Evolutionary conservation across 2,888 invertebrate species (phyloP), one percentile per base, ranked within the genome.

Genomic region (Chrysodeixis includens): DNA sequence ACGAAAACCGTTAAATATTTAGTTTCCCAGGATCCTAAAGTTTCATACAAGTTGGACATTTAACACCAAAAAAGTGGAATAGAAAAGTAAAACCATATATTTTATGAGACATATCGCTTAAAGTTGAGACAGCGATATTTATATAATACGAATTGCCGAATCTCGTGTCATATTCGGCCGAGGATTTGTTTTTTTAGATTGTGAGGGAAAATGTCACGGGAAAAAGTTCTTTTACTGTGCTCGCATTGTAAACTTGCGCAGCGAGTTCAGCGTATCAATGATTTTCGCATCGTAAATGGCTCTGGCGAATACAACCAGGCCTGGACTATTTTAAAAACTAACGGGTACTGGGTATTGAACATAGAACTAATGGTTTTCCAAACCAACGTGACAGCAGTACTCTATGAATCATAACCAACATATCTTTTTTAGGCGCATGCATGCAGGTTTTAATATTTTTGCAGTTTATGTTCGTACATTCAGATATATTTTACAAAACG

Each of bases 361-460:
- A 82, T 87, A 89, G 86, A 88, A 88, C 87, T 88, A 91, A 92
- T 90, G 90, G 88, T 87, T 88, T 86, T 82, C 84, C 85, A 87
- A 90, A 90, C 89, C 87, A 89, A 86, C 85, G 82, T 86, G 88
- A 87, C 88, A 89, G 85, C 84, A 80, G 81, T 75, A 85, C 81
- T 84, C 84, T 83, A 90, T 90, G 86, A 90, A 87, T 89, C 86
- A 90, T 88, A 81, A 72, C 73, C 74, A 56, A 80, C 76, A 76
- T 81, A 56, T 70, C 83, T 83, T 86, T 82, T 79, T 80, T 75
- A 64, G 66, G 69, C 68, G 69, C 75, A 79, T 68, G 74, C 76
- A 77, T 78, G 74, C 59, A 69, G 57, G 64, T 78, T 76, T 79
- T 78, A 66, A 74, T 72, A 76, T 79, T 77, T 76, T 66, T 14